These are phyloP conservation scores for Bubo scandiacus DNA, from an alignment of 2,113 vertebrate species.

Conservation along the genomic window DNA sequence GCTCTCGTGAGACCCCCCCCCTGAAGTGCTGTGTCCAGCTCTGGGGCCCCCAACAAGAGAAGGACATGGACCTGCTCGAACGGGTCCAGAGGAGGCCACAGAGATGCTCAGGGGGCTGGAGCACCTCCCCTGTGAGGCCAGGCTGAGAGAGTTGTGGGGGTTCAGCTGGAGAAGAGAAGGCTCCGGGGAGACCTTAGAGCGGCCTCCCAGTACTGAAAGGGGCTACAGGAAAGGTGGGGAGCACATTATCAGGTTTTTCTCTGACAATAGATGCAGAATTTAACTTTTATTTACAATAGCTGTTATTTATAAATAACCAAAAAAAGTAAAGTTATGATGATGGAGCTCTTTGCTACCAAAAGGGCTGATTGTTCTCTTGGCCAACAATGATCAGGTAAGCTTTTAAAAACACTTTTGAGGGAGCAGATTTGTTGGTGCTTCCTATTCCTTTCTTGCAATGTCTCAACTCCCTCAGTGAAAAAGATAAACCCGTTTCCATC, in stretches of 20 bases:
- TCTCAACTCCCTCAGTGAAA: neutral
- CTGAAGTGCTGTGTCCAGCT: no score
- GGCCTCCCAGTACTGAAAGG: no score
- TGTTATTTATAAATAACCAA: neutral
- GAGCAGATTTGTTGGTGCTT: neutral
- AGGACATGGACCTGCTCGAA: no score
- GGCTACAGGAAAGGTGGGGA: neutral
- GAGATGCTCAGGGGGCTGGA: no score
- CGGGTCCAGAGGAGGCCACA: no score
- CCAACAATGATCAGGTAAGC: neutral
- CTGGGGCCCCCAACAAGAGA: no score
- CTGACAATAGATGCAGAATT: neutral
- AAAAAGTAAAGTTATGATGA: neutral
- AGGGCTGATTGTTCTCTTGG: neutral
- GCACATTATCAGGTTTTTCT: neutral
- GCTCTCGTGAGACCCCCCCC: no score
- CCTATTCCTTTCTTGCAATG: neutral
- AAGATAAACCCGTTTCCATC: neutral
- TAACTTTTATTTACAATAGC: neutral
- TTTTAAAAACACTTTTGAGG: neutral
- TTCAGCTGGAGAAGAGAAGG: no score
- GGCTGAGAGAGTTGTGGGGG: no score
- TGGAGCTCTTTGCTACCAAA: neutral
- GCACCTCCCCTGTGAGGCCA: no score
- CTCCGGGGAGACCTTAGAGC: no score